Evolutionary conservation across 1,140 invertebrate species (phyloP), one percentile per base, ranked within the genome.

Genomic region (Dreissena rostriformis): DNA sequence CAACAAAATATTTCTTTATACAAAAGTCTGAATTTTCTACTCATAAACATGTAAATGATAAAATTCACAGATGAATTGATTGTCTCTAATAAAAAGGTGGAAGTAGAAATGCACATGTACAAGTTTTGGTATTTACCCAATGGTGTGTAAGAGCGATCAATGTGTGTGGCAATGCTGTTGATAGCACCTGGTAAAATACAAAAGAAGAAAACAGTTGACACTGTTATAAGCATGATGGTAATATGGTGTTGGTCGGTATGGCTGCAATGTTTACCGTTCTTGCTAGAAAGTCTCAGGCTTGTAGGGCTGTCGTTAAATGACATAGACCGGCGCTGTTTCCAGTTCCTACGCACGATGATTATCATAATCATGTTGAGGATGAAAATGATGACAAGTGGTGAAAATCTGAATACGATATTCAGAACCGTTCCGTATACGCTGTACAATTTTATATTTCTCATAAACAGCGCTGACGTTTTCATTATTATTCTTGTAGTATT

Each of bases 21-120:
- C 19, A 87, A 87, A 10, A 76, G 52, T 12, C 75, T 75, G 86
- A 92, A 92, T 71, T 89, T 90, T 66, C 84, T 75, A 86, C 90
- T 90, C 24, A 92, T 86, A 0, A 85, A 87, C 90, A 92, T 92
- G 77, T 92, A 92, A 65, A 92, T 92, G 52, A 92, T 71, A 28
- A 92, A 92, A 77, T 92, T 92, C 0, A 92, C 79, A 2, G 91
- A 90, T 7, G 90, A 92, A 63, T 91, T 92, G 19, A 90, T 53
- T 0, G 90, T 91, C 71, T 92, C 91, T 39, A 91, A 75, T 29
- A 90, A 87, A 66, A 87, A 92, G 2, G 88, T 90, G 12, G 90
- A 82, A 52, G 77, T 87, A 1, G 88, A 86, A 17, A 92, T 68
- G 22, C 85, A 85, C 39, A 81, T 70, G 82, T 88, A 89, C 14